A percentile compares a stretch with the other conserved stretches of the same genome.
phyloP scores from a whole-genome alignment of 2,888 invertebrate species.

The Drosophila maculinotata region DNA sequence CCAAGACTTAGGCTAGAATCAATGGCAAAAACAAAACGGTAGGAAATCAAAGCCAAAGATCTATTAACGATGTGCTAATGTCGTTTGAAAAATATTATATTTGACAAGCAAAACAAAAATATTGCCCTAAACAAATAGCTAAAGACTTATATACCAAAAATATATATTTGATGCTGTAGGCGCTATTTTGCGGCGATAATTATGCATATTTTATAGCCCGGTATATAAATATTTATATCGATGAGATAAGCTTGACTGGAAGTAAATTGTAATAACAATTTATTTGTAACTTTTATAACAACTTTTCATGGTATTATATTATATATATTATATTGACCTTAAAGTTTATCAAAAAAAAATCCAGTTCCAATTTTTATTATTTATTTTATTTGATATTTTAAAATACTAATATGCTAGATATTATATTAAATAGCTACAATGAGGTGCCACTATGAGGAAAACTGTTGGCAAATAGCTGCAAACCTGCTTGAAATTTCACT shows the following conservation, averaged over 20 bases:
- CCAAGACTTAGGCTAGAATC: conserved; percentile 30
- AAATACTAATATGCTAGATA: background rate
- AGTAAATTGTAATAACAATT: background rate
- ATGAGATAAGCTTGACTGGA: background rate
- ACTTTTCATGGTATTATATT: too few species aligned
- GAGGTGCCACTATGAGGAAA: background rate
- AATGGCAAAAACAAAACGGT: too few species aligned
- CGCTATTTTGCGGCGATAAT: conserved; percentile 10
- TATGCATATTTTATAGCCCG: conserved; percentile 8
- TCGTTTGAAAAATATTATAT: conserved; percentile 41
- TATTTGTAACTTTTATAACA: too few species aligned
- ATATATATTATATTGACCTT: too few species aligned
- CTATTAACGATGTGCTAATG: conserved; percentile 73
- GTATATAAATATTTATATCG: conserved; percentile 1
- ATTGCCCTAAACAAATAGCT: conserved; percentile 53
- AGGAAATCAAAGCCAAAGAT: conserved; percentile 54
- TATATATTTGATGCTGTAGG: conserved; percentile 22
- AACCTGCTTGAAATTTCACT: conserved; percentile 10
- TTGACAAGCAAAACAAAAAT: conserved; percentile 60
- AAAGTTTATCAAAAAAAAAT: too few species aligned
- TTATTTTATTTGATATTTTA: background rate
- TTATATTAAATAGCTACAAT: conserved; percentile 5
- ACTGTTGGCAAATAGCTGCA: background rate
- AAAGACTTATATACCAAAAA: conserved; percentile 14
- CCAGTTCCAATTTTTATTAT: too few species aligned